Base-by-base conservation (phyloP, 2,797 vertebrate genomes). In the Hephaestus fuliginosus region DNA sequence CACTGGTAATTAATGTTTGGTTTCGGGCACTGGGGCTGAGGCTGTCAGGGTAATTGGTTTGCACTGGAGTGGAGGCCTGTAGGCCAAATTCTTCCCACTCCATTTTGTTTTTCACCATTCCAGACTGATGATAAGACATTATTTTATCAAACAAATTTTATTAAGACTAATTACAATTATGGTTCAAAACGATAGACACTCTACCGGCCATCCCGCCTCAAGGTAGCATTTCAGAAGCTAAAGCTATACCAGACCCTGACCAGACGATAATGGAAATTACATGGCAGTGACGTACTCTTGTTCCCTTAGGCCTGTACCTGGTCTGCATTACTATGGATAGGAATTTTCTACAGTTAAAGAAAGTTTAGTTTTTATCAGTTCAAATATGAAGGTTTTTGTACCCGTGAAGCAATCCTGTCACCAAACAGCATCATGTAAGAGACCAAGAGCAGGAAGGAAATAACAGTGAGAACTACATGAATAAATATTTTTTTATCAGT, bases 1-100 rank as follows among this genome's bases (percentile, higher is more conserved):
- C 81, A 28, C 57, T 78, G 73, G 80, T 92, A 89, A 92, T 92
- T 91, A 91, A 88, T 74, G 90, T 88, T 91, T 84, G 73, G 86
- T 88, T 87, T 66, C 85, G 91, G 85, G 84, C 81, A 76, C 61
- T 74, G 74, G 82, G 81, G 85, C 76, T 77, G 78, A 87, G 74
- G 78, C 90, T 85, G 86, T 85, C 82, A 82, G 80, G 80, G 84
- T 93, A 93, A 93, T 90, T 93, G 86, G 78, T 89, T 91, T 90
- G 84, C 85, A 84, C 83, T 64, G 65, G 70, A 82, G 78, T 84
- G 43, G 49, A 78, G 68, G 76, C 80, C 80, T 67, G 62, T 63
- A 62, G 81, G 83, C 81, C 77, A 78, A 80, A 82, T 71, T 70
- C 65, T 83, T 41, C 80, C 65, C 62, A 80, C 49, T 82, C 60